phyloP scores from a whole-genome alignment of 2,113 vertebrate genomes.

The Pampusana beccarii region DNA sequence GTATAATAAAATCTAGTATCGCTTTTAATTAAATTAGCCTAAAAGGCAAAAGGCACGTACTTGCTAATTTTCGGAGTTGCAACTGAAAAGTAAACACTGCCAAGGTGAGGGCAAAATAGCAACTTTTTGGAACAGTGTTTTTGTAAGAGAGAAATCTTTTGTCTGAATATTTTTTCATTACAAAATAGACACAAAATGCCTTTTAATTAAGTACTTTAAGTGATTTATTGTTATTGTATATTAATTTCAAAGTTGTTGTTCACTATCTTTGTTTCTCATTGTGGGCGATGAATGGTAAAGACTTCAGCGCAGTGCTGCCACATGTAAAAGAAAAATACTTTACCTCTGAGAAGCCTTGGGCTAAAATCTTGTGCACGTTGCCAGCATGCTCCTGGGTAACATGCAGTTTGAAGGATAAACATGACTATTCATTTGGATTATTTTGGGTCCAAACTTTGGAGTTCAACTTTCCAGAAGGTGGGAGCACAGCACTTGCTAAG shows the following conservation, averaged over 20 bases:
- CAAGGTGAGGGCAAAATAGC: not conserved
- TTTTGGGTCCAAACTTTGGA: not conserved
- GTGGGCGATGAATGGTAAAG: not conserved
- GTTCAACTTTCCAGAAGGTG: not conserved
- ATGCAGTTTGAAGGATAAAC: not conserved
- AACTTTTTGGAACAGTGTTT: not conserved
- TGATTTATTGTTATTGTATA: not conserved
- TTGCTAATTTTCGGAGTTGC: constrained; percentile 24
- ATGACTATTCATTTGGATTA: not conserved
- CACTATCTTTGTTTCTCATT: not conserved
- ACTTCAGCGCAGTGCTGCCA: not conserved
- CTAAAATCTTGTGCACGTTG: not conserved
- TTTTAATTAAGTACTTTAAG: not conserved
- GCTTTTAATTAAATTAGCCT: constrained; percentile 43
- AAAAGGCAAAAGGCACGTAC: constrained; percentile 21
- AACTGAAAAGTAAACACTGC: not conserved
- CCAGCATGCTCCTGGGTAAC: not conserved
- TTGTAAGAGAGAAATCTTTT: not conserved
- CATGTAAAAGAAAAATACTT: not conserved
- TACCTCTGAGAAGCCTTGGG: not conserved
- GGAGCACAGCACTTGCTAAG: not conserved
- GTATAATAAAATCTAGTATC: constrained; percentile 30
- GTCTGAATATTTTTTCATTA: not conserved
- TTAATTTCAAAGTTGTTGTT: not conserved
- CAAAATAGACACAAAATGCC: not conserved